phyloP scores from a whole-genome alignment of 2,888 invertebrate species.

The Ophion ventricosus region DNA sequence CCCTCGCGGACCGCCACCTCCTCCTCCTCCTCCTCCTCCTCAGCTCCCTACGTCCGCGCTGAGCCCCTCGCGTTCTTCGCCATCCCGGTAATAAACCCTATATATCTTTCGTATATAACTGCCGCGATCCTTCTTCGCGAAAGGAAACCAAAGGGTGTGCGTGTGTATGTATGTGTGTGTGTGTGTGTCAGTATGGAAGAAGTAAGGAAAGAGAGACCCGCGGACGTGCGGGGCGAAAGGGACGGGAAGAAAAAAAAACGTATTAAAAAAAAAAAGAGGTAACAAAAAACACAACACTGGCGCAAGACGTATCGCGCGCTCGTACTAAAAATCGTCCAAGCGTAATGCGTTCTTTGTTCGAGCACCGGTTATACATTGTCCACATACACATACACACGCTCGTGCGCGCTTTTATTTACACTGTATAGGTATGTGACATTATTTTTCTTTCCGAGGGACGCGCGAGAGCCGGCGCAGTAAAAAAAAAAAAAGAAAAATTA shows the following conservation, averaged over 20 bases:
- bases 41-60: conserved; percentile 34
- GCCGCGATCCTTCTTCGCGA: conserved; percentile 67
- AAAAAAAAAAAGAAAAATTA: conserved; percentile 19
- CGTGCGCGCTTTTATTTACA: conserved; percentile 8
- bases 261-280: conserved; percentile 52
- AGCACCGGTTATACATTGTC: conserved; percentile 56
- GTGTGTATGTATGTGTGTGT: conserved; percentile 40
- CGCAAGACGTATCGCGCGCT: conserved; percentile 65
- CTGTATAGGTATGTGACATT: conserved; percentile 40
- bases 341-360: conserved; percentile 66
- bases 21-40: conserved; percentile 13
- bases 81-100: conserved; percentile 70
- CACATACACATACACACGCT: conserved; percentile 28
- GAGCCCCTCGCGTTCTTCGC: conserved; percentile 55
- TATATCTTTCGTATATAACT: conserved; percentile 67
- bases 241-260: conserved; percentile 40
- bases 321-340: conserved; percentile 66
- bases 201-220: conserved; percentile 34
- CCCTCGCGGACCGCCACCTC: conserved; percentile 11
- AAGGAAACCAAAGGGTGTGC: conserved; percentile 54
- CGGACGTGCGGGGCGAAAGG: conserved; percentile 28
- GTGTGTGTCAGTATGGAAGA: conserved; percentile 7
- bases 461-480: conserved; percentile 29
- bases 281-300: conserved; percentile 40
- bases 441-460: conserved; percentile 49